Evolutionary conservation across 37 sponge, comb jelly and placozoan genomes (phyloP).

Genomic region (Petrosia ficiformis): DNA sequence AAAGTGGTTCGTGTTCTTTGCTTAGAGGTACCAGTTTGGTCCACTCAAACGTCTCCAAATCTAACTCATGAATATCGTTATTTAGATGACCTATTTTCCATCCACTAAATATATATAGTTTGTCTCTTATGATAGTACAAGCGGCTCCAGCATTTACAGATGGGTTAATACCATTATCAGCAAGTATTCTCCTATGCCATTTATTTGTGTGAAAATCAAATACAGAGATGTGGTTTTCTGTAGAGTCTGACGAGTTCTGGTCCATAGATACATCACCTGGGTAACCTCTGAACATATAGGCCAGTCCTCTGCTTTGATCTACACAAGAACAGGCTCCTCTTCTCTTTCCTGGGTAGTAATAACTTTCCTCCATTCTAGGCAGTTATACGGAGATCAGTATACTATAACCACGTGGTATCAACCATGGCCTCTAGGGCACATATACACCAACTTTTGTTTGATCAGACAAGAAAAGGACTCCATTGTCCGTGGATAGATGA

Average conservation of each 20-base stretch:
- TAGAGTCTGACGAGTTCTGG: too few species aligned
- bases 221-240: too few species aligned
- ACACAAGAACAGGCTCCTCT: background rate
- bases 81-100: constrained; percentile 13
- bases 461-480: background rate
- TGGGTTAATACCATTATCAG: background rate
- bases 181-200: background rate
- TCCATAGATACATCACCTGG: too few species aligned
- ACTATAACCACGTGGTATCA: background rate
- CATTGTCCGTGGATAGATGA: constrained; percentile 10
- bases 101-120: constrained; percentile 43
- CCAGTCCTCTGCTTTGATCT: too few species aligned
- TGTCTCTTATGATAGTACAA: constrained; percentile 8
- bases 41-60: constrained; percentile 24
- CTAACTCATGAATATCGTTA: constrained; percentile 23
- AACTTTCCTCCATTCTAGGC: too few species aligned
- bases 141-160: constrained; percentile 1
- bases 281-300: too few species aligned
- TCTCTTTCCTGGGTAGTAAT: too few species aligned
- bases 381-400: background rate
- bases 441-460: too few species aligned
- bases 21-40: background rate
- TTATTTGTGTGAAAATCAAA: too few species aligned
- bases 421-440: too few species aligned
- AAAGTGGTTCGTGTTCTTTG: constrained; percentile 20